phyloP scores from a whole-genome alignment of 2,888 invertebrate genomes.

The Tetragnatha montana region DNA sequence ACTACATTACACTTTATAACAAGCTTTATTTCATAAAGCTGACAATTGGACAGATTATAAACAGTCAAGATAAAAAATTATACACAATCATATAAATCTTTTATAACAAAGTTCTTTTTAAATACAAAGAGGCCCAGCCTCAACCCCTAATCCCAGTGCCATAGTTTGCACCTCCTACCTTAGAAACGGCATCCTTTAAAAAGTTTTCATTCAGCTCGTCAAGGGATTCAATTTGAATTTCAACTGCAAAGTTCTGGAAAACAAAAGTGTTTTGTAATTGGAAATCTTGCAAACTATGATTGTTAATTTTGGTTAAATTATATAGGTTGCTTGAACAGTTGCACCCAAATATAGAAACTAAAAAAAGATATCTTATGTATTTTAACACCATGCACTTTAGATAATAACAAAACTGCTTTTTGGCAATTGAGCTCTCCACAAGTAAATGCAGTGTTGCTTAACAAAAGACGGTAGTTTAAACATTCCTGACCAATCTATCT shows the following conservation, averaged over 20 bases:
- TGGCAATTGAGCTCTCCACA: too few species aligned
- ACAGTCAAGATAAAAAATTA: slow-evolving; percentile 57
- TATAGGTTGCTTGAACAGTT: too few species aligned
- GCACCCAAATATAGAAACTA: too few species aligned
- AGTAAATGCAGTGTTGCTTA: too few species aligned
- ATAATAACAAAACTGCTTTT: too few species aligned
- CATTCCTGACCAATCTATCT: too few species aligned
- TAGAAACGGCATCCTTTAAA: slow-evolving; percentile 83
- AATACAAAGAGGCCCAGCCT: slow-evolving; percentile 59
- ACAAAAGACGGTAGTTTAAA: too few species aligned
- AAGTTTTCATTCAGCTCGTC: slow-evolving; percentile 83
- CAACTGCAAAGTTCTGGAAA: slow-evolving; percentile 86
- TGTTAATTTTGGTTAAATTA: too few species aligned
- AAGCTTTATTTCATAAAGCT: slow-evolving; percentile 61
- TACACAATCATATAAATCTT: slow-evolving; percentile 63
- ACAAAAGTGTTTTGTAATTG: background rate
- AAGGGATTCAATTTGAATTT: slow-evolving; percentile 83
- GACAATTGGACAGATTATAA: slow-evolving; percentile 46
- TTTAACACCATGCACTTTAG: too few species aligned
- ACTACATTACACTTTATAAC: slow-evolving; percentile 24
- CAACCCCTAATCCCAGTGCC: slow-evolving; percentile 83
- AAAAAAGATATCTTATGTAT: too few species aligned
- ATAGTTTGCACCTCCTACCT: slow-evolving; percentile 88
- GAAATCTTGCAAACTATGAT: too few species aligned
- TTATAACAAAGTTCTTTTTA: slow-evolving; percentile 26